Evolutionary conservation across 64 coral and sea anemone genomes (phyloP).

Genomic region (Stylophora pistillata): DNA sequence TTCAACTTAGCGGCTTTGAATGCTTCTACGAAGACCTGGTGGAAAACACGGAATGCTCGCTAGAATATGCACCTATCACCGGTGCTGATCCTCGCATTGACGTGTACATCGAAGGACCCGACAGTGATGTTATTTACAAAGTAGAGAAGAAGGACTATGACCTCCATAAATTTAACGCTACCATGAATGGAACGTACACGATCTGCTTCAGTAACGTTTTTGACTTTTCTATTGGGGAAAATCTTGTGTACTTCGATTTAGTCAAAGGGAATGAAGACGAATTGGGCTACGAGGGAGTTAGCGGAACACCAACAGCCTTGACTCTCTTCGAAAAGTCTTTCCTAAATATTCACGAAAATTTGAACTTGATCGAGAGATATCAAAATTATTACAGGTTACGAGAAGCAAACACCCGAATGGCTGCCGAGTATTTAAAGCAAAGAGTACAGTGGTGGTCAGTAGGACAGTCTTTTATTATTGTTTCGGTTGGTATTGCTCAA

Average conservation of each 20-base stretch:
- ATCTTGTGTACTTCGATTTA: slow-evolving; percentile 98
- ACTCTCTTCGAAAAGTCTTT: slow-evolving; percentile 89
- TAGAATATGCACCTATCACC: slow-evolving; percentile 93
- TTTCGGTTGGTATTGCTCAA: slow-evolving; percentile 63
- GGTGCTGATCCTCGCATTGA: slow-evolving; percentile 91
- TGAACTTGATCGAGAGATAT: slow-evolving; percentile 86
- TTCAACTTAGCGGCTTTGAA: slow-evolving; percentile 93
- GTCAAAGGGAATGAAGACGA: slow-evolving; percentile 64
- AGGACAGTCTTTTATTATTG: slow-evolving; percentile 78
- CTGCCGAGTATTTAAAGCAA: slow-evolving; percentile 72
- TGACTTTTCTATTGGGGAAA: slow-evolving; percentile 88
- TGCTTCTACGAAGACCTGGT: slow-evolving; percentile 94
- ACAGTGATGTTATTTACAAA: slow-evolving; percentile 74
- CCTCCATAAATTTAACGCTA: slow-evolving; percentile 80
- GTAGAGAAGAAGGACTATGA: slow-evolving; percentile 94
- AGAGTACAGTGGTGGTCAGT: slow-evolving; percentile 97
- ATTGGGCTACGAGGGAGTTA: slow-evolving; percentile 12
- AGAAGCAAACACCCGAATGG: slow-evolving; percentile 87
- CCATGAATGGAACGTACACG: slow-evolving; percentile 74
- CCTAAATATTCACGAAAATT: slow-evolving; percentile 79
- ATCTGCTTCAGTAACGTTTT: slow-evolving; percentile 99
- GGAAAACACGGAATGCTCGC: slow-evolving; percentile 83
- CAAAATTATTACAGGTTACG: slow-evolving; percentile 93
- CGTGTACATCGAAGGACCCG: slow-evolving; percentile 77
- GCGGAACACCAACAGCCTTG: slow-evolving; percentile 58